Evolutionary conservation across 92 coral and sea anemone species (phyloP), one percentile per base, ranked within the genome.

Genomic region (Meandrina meandrites): DNA sequence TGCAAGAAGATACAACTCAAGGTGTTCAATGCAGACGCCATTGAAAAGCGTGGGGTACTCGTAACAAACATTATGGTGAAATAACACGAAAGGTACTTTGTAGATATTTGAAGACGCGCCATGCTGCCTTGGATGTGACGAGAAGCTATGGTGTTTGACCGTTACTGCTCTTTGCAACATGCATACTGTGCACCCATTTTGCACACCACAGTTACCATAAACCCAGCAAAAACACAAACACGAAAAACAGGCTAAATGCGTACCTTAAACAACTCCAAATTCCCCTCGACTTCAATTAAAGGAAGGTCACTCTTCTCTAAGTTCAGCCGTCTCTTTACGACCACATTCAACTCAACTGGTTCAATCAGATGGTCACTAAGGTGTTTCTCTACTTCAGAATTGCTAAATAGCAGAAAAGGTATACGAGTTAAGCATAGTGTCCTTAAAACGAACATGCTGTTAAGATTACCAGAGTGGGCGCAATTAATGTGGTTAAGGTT

Each of bases 321-420:
- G 79, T 86, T 87, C 35, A 94, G 90, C 50, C 93, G 87, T 78
- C 95, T 89, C 75, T 84, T 90, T 21, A 94, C 94, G 9, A 77
- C 24, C 18, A 94, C 90, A 82, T 92, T 94, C 76, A 94, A 87
- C 67, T 89, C 89, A 75, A 94, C 89, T 19, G 98, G 98, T 80
- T 94, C 98, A 58, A 94, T 78, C 47, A 94, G 89, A 84, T 94
- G 81, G 28, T 85, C 88, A 36, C 89, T 91, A 22, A 92, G 80
- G 45, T 79, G 84, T 37, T 87, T 92, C 31, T 75, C 91, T 13
- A 84, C 90, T 67, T 84, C 94, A 64, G 95, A 92, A 36, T 77
- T 68, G 81, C 98, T 94, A n/a, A 62, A 84, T 72, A 81, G 35
- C 16, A 85, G 84, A 50, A 67, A 13, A n/a, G 51, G 31, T 30